Base-by-base conservation (phyloP, 2,888 invertebrate species). In the Pantelozetes paolii region DNA sequence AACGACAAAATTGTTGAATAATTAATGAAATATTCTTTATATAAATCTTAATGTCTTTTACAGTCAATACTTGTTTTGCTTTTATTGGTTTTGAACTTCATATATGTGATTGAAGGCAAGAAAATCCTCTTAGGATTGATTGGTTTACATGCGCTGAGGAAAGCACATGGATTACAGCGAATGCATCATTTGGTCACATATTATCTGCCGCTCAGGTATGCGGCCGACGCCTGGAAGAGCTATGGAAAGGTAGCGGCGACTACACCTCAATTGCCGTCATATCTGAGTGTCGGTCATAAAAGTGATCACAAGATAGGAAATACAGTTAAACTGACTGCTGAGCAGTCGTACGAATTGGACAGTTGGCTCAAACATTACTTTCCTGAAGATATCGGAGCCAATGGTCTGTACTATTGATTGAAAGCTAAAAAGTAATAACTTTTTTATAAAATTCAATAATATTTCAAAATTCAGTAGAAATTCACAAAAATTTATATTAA, bases 131-230 rank as follows among this genome's bases (percentile, higher is more conserved):
- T 36, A 23, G 67, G 42, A 13, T 11, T 67, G 13, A 23, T 67
- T 8, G 67, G 67, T 0, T 42, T 42, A 2, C 67, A 42, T 23
- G 67, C 67, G 8, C 2, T 42, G 20, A 40, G 23, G 23, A 32
- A 20, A n/a, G 3, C 3, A 36, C 64, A 64, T n/a, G 28, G 57
- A 9, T 6, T 57, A 18, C 11, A 62, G 11, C 67, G 36, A 23
- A 23, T 67, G 42, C 67, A 67, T 23, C 15, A 67, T 1, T 9
- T 67, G n/a, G 42, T 67, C 42, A 20, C 42, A 8, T 40, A 23
- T 20, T 67, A 23, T 42, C 13, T 67, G 42, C 67, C 67, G 67
- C 36, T 67, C 42, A 67, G 26, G 26, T 42, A 42, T 23, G 67
- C 67, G 13, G 26, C 67, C 23, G 23, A 67, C 1, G 67, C 67